These are phyloP conservation scores for Parapristionchus giblindavisi DNA, from an alignment of 2,888 invertebrate species.

Conservation along the genomic window DNA sequence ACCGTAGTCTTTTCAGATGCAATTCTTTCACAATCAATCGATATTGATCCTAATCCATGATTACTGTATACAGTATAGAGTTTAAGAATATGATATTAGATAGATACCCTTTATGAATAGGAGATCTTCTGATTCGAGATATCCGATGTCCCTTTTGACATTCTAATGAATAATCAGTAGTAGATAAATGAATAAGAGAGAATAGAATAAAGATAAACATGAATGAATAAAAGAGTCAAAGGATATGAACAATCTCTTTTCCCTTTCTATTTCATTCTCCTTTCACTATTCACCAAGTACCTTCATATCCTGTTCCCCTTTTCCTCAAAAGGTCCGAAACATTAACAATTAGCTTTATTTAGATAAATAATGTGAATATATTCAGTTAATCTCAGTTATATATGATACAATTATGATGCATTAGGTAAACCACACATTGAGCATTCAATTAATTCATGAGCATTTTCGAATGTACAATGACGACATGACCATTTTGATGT, in stretches of 20 bases:
- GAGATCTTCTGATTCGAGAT: constrained; percentile 48
- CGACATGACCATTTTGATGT: constrained; percentile 57
- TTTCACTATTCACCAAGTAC: no score
- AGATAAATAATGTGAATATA: no score
- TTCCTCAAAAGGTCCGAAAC: no score
- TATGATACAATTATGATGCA: background rate
- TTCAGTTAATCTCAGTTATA: background rate
- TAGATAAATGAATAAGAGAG: constrained; percentile 1
- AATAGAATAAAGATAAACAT: constrained; percentile 23
- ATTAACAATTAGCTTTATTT: no score
- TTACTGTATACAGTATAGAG: background rate
- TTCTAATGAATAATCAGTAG: constrained; percentile 44
- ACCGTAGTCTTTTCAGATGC: constrained; percentile 48
- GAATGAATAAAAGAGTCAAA: no score
- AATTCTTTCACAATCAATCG: constrained; percentile 57
- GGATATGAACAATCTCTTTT: no score
- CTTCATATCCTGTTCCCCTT: no score
- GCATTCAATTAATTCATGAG: constrained; percentile 54
- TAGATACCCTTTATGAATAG: background rate
- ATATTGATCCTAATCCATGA: constrained; percentile 35
- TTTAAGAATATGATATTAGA: background rate
- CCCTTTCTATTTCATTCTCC: no score
- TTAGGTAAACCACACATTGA: constrained; percentile 65
- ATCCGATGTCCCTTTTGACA: constrained; percentile 56
- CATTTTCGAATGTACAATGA: constrained; percentile 67